These are phyloP conservation scores for Salvelinus alpinus DNA, from an alignment of 2,113 vertebrate genomes.

Conservation along the genomic window DNA sequence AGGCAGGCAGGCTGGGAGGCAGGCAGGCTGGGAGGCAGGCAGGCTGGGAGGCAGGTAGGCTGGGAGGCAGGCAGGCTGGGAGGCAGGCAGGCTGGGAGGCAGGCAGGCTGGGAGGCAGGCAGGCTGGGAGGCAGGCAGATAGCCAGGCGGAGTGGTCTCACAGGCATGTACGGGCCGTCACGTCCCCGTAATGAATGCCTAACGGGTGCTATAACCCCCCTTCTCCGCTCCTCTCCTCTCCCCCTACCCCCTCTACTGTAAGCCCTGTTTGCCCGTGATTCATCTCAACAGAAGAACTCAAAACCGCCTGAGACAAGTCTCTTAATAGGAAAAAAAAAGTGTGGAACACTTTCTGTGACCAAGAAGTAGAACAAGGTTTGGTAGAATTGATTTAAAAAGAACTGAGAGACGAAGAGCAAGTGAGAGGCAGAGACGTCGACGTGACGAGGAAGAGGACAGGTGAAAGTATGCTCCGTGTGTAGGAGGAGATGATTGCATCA, in stretches of 20 bases:
- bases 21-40: too few species aligned
- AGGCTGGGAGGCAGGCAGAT: too few species aligned
- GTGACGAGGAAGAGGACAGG: background rate
- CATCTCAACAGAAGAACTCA: conserved; percentile 39
- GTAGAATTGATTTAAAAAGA: background rate
- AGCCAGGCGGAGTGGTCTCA: conserved; percentile 1
- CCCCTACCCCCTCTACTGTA: background rate
- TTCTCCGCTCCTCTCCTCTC: background rate
- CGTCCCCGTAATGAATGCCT: background rate
- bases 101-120: too few species aligned
- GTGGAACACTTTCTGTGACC: conserved; percentile 5
- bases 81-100: too few species aligned
- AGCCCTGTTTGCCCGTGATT: conserved; percentile 31
- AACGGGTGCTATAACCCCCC: conserved; percentile 1
- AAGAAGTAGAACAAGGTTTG: background rate
- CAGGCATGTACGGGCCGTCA: background rate
- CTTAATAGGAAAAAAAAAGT: conserved; percentile 13
- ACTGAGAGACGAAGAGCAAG: background rate
- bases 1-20: too few species aligned
- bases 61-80: too few species aligned
- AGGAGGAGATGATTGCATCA: background rate
- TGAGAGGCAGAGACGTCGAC: background rate
- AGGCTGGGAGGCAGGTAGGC: too few species aligned
- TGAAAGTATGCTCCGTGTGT: background rate
- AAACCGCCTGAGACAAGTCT: conserved; percentile 30